Evolutionary conservation across 2,888 invertebrate species (phyloP).

Genomic region (Gryllus longicercus): DNA sequence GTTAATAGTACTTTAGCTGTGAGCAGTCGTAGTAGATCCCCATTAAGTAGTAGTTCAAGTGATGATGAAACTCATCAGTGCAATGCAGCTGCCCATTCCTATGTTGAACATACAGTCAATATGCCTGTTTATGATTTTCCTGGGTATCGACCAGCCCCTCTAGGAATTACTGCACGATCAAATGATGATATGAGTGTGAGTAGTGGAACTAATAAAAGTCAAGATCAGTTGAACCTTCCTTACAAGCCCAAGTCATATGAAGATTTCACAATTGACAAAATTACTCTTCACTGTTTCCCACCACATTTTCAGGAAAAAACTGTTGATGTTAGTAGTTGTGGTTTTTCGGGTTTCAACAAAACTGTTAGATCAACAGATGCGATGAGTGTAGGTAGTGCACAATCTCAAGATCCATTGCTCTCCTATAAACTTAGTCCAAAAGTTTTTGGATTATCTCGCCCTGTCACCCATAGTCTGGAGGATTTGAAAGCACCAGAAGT

Average conservation of each 20-base stretch:
- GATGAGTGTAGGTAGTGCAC: slow-evolving; percentile 33
- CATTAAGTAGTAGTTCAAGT: slow-evolving; percentile 41
- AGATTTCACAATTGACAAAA: slow-evolving; percentile 25
- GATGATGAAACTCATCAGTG: slow-evolving; percentile 35
- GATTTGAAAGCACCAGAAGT: slow-evolving; percentile 45
- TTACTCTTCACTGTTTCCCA: slow-evolving; percentile 18
- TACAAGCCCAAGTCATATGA: slow-evolving; percentile 26
- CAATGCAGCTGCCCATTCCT: slow-evolving; percentile 33
- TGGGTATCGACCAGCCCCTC: slow-evolving; percentile 12
- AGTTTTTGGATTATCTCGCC: slow-evolving; percentile 56
- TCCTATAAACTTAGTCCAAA: slow-evolving; percentile 63
- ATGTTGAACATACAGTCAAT: slow-evolving; percentile 46
- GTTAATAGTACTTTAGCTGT: slow-evolving; percentile 31
- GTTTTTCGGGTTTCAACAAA: slow-evolving; percentile 25
- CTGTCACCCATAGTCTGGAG: slow-evolving; percentile 46
- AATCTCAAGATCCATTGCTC: slow-evolving; percentile 42
- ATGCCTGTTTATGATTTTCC: slow-evolving; percentile 42
- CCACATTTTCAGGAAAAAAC: slow-evolving; percentile 34
- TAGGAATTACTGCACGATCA: slow-evolving; percentile 28
- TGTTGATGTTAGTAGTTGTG: neutral
- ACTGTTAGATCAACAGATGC: slow-evolving; percentile 31
- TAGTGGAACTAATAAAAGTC: slow-evolving; percentile 40
- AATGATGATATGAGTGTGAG: slow-evolving; percentile 41
- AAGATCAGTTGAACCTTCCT: slow-evolving; percentile 25
- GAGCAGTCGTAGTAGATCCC: slow-evolving; percentile 40